These are phyloP conservation scores for Thalassarche chlororhynchos DNA, from an alignment of 2,113 vertebrate species.

Conservation along the genomic window DNA sequence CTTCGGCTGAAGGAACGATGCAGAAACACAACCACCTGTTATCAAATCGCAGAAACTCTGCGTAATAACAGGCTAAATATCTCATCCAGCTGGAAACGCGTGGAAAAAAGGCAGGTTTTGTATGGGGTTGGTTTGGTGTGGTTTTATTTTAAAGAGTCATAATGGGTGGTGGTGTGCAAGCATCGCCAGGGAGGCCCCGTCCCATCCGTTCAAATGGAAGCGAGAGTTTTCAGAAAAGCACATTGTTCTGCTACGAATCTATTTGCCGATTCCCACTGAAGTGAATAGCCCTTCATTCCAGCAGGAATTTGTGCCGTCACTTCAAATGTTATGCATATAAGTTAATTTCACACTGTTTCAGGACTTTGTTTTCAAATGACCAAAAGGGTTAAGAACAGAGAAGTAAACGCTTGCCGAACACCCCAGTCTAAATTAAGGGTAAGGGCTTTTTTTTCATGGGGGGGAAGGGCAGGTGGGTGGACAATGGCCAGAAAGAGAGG, in stretches of 20 bases:
- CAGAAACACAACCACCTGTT: neutral
- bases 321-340: slow-evolving; percentile 57
- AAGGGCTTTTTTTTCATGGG: neutral
- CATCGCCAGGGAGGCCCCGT: neutral
- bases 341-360: slow-evolving; percentile 61
- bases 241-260: slow-evolving; percentile 41
- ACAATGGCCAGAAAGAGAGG: neutral
- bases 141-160: slow-evolving; percentile 39
- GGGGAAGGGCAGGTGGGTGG: neutral
- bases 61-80: neutral
- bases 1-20: neutral
- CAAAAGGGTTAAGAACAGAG: slow-evolving; percentile 19
- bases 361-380: slow-evolving; percentile 47
- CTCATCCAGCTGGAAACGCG: neutral
- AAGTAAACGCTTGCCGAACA: slow-evolving; percentile 15
- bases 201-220: neutral
- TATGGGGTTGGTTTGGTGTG: neutral
- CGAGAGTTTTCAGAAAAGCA: slow-evolving; percentile 5
- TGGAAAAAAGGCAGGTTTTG: neutral
- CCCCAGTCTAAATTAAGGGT: neutral
- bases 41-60: neutral
- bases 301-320: neutral
- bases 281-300: slow-evolving; percentile 63
- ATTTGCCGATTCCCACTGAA: slow-evolving; percentile 57
- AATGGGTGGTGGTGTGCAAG: neutral